These are phyloP conservation scores for Parnassius apollo DNA, from an alignment of 2,888 invertebrate species.

Conservation along the genomic window DNA sequence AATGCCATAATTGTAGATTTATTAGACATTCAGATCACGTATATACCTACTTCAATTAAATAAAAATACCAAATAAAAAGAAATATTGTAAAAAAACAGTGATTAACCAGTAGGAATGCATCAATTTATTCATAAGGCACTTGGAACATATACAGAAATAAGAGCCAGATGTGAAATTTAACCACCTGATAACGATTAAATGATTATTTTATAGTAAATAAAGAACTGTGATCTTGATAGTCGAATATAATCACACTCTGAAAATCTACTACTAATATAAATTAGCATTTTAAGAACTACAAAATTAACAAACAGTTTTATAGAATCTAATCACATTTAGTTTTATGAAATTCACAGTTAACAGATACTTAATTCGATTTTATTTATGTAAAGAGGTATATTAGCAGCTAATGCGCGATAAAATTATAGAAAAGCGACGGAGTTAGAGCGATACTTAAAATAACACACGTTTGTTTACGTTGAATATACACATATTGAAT, in stretches of 20 bases:
- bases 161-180: slow-evolving; percentile 41
- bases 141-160: slow-evolving; percentile 72
- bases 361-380: slow-evolving; percentile 52
- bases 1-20: slow-evolving; percentile 17
- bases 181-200: slow-evolving; percentile 35
- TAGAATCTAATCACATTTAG: slow-evolving; percentile 62
- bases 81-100: slow-evolving; percentile 7
- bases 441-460: slow-evolving; percentile 36
- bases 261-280: slow-evolving; percentile 37
- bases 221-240: slow-evolving; percentile 21
- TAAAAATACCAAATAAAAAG: background rate
- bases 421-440: slow-evolving; percentile 36
- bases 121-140: slow-evolving; percentile 78
- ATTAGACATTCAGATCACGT: slow-evolving; percentile 1
- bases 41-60: slow-evolving; percentile 2
- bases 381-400: slow-evolving; percentile 46
- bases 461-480: slow-evolving; percentile 3
- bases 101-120: slow-evolving; percentile 61
- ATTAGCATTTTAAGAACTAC: slow-evolving; percentile 45
- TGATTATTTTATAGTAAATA: slow-evolving; percentile 31
- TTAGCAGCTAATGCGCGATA: slow-evolving; percentile 41
- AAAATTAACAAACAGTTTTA: slow-evolving; percentile 65
- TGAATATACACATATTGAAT: too few relatives aligned
- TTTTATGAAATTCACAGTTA: slow-evolving; percentile 53
- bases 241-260: slow-evolving; percentile 25